Conservation (phyloP, 2,113 vertebrate species). For the Candoia aspera region DNA sequence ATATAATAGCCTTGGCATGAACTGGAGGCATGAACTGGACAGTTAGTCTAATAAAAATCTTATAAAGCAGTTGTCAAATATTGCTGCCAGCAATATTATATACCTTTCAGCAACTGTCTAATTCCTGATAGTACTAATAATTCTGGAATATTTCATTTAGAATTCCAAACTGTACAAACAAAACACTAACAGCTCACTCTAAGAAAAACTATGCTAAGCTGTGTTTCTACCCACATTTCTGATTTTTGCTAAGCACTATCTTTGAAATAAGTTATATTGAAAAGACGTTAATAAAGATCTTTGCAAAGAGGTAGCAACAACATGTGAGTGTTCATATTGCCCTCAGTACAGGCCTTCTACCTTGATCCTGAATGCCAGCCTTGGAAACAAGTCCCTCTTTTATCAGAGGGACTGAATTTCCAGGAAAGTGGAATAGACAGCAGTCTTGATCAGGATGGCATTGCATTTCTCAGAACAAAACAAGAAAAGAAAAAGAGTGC, state of each 20-base stretch:
- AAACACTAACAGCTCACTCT: slow-evolving; percentile 36
- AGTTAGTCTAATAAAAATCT: background rate
- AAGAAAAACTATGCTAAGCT: background rate
- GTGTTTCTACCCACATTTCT: background rate
- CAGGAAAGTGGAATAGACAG: background rate
- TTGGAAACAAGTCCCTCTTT: background rate
- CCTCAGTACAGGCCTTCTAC: slow-evolving; percentile 33
- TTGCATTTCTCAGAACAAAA: slow-evolving; percentile 30
- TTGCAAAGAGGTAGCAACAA: slow-evolving; percentile 1
- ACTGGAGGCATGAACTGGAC: background rate
- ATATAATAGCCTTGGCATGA: background rate
- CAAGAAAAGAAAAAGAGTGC: slow-evolving; percentile 40
- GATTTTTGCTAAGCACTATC: background rate
- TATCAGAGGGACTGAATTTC: background rate
- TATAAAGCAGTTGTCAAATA: background rate
- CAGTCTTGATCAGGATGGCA: background rate
- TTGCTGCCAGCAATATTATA: background rate
- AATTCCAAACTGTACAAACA: slow-evolving; percentile 31
- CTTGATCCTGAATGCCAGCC: background rate
- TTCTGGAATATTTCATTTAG: slow-evolving; percentile 28
- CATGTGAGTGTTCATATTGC: slow-evolving; percentile 53
- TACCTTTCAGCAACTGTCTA: background rate
- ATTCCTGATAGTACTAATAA: slow-evolving; percentile 5
- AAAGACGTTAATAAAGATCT: slow-evolving; percentile 44
- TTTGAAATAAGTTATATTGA: slow-evolving; percentile 33